phyloP scores from a whole-genome alignment of 2,797 vertebrate species.

The Anomalospiza imberbis region DNA sequence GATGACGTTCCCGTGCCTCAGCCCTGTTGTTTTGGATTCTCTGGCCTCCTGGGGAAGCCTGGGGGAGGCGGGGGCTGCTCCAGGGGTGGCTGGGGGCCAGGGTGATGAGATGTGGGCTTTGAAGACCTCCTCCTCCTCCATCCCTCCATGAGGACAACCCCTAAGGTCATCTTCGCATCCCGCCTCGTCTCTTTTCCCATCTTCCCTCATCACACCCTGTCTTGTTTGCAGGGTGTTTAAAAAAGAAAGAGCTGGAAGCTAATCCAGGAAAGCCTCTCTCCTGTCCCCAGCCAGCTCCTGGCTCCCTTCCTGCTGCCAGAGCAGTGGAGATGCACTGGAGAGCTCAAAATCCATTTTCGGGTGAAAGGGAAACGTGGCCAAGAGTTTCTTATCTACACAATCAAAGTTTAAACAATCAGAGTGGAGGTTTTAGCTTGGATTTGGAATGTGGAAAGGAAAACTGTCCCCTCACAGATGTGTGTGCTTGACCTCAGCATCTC shows the following conservation, averaged over 20 bases:
- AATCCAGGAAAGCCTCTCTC: not conserved
- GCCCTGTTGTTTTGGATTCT: not conserved
- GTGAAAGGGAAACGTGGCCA: not conserved
- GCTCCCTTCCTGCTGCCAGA: not conserved
- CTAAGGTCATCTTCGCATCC: not conserved
- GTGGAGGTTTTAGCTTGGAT: not conserved
- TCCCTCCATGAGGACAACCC: not conserved
- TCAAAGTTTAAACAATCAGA: not conserved
- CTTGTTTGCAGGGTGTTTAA: not conserved
- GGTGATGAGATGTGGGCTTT: not conserved
- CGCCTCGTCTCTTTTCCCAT: not conserved
- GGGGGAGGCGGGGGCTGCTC: not conserved
- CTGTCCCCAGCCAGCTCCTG: not conserved
- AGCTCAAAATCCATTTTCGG: not conserved
- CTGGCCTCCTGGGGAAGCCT: not conserved
- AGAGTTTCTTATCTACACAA: not conserved
- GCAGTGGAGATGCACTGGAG: not conserved
- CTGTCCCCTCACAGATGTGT: not conserved
- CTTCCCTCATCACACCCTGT: not conserved
- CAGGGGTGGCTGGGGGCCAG: not conserved
- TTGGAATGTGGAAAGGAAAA: not conserved
- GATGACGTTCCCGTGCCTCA: not conserved
- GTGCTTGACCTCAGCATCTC: not conserved
- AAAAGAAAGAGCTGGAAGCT: not conserved
- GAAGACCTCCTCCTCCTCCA: not conserved